A percentile compares a stretch with the other conserved stretches of the same genome.
These are phyloP conservation scores for Brienomyrus longianalis DNA, from an alignment of 2,113 vertebrate genomes.

Conservation along the genomic window DNA sequence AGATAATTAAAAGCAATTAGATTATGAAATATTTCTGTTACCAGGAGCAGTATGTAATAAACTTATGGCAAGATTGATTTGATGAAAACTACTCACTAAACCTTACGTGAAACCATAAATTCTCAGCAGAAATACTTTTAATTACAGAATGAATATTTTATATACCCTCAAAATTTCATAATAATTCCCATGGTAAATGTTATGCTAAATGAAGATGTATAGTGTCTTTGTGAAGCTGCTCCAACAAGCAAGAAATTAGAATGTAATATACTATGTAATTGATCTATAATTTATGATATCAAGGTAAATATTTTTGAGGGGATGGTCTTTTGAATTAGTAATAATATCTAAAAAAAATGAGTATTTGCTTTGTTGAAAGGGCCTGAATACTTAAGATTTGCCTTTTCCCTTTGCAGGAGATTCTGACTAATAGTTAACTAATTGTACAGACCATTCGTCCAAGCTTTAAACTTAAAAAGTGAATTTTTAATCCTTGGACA, in stretches of 20 bases:
- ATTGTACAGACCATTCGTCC: not conserved
- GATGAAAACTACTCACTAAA: not conserved
- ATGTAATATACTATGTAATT: not conserved
- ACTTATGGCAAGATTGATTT: slow-evolving; percentile 9
- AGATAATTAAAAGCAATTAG: not conserved
- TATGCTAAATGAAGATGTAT: not conserved
- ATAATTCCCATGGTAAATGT: slow-evolving; percentile 15
- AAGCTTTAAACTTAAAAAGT: not conserved
- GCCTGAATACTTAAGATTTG: not conserved
- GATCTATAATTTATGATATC: not conserved
- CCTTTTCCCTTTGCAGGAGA: not conserved
- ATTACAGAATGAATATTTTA: slow-evolving; percentile 14
- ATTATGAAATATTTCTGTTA: slow-evolving; percentile 5
- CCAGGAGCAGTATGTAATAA: not conserved
- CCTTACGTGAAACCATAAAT: not conserved
- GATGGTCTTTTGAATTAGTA: not conserved
- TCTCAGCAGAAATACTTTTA: slow-evolving; percentile 21
- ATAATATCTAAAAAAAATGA: not conserved
- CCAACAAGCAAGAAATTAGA: not conserved
- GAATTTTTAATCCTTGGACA: not conserved
- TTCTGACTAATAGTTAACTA: not conserved
- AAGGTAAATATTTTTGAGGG: not conserved
- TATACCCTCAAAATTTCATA: slow-evolving; percentile 15
- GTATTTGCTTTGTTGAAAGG: not conserved
- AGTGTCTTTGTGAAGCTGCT: not conserved